Evolutionary conservation across 2,113 vertebrate genomes (phyloP).

Genomic region (Narcine bancroftii): DNA sequence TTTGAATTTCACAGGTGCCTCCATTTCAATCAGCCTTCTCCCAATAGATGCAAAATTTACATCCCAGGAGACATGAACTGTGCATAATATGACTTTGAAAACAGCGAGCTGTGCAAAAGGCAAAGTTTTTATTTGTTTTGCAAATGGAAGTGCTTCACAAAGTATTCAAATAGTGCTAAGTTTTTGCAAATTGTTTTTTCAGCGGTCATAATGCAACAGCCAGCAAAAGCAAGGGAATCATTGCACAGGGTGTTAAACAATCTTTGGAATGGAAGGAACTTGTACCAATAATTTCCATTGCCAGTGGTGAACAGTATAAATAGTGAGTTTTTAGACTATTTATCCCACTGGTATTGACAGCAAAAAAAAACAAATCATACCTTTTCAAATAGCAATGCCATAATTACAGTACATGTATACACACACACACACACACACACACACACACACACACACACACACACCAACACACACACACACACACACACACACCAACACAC

Average conservation of each 20-base stretch:
- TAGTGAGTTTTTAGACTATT: not conserved
- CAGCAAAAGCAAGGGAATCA: not conserved
- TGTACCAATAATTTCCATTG: not conserved
- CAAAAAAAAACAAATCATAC: not conserved
- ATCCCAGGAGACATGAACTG: not conserved
- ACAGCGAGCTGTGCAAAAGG: not conserved
- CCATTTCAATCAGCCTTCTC: not conserved
- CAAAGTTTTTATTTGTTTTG: constrained; percentile 15
- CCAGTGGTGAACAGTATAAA: not conserved
- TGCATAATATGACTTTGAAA: not conserved
- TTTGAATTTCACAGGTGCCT: not conserved
- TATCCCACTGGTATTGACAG: not conserved
- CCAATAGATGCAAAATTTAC: not conserved
- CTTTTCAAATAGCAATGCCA: not conserved
- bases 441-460: too few species aligned
- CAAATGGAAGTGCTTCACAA: not conserved
- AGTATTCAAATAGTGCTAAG: not conserved
- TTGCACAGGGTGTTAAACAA: not conserved
- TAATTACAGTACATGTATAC: too few species aligned
- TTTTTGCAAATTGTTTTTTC: not conserved
- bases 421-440: too few species aligned
- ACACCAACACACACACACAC: too few species aligned
- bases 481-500: too few species aligned
- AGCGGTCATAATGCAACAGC: not conserved
- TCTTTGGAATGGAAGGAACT: not conserved